Evolutionary conservation across 2,797 vertebrate genomes (phyloP), one percentile per base, ranked within the genome.

Genomic region (Galagoides demidoff): DNA sequence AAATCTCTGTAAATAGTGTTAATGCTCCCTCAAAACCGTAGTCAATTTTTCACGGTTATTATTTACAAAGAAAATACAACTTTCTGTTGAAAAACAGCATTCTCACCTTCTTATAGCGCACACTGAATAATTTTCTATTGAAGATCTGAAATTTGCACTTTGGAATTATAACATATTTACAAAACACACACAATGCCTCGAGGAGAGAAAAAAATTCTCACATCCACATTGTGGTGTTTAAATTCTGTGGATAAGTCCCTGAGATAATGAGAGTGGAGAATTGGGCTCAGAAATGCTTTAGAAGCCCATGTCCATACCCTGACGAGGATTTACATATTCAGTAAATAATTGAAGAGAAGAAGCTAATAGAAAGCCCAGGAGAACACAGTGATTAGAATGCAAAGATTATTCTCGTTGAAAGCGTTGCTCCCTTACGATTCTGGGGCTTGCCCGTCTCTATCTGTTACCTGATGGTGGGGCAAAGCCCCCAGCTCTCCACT

Each of bases 311-410:
- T 85, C 83, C 64, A n/a, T 89, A 90, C 92, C 95, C 64, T 84
- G 90, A 91, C 85, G 98, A 93, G 91, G 91, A 96, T 95, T 98
- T 97, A 95, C 89, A 83, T 3, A 71, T 4, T 88, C 79, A 78
- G 37, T 97, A 97, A 98, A 97, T 97, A 96, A 98, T 91, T 97
- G 91, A 98, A 96, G 61, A 97, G 85, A 39, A 95, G 74, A 90
- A 93, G 59, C 7, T 95, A 97, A 92, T 63, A 93, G 6, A 93
- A 92, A 43, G 16, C n/a, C 64, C 76, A 74, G 0, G 10, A 93
- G 61, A 86, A 79, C 57, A 22, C 11, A 52, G n/a, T 73, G 87
- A 93, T 85, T 49, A 85, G 77, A 95, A 92, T 89, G 25, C 70
- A 68, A 71, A 89, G 27, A 86, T 8, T 63, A 45, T 23, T 79